Evolutionary conservation across 2,113 vertebrate species (phyloP).

Genomic region (Sinocyclocheilus rhinocerous): DNA sequence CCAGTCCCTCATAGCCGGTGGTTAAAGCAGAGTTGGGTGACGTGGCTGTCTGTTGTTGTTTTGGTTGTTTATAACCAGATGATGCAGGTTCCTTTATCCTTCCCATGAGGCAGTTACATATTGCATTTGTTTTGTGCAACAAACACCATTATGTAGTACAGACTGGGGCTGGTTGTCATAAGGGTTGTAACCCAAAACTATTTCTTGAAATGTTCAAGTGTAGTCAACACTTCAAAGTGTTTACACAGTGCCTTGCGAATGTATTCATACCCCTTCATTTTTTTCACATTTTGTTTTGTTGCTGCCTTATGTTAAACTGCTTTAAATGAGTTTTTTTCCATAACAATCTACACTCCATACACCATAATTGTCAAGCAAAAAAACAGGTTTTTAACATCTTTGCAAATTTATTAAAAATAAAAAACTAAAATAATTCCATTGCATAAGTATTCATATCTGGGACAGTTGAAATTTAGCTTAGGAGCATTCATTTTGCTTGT

Average conservation of each 20-base stretch:
- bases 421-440: too few species aligned
- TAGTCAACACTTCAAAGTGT: neutral
- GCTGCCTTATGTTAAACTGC: too few species aligned
- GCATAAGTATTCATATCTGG: too few species aligned
- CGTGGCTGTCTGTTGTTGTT: constrained; percentile 59
- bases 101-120: neutral
- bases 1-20: constrained; percentile 63
- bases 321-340: too few species aligned
- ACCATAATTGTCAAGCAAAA: too few species aligned
- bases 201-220: neutral
- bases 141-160: neutral
- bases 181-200: neutral
- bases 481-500: too few species aligned
- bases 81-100: constrained; percentile 39
- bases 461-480: too few species aligned
- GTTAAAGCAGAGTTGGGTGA: constrained; percentile 52
- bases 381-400: too few species aligned
- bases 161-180: neutral
- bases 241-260: neutral
- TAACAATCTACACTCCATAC: too few species aligned
- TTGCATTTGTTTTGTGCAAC: neutral
- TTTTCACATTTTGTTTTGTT: too few species aligned
- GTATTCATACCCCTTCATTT: too few species aligned
- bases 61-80: constrained; percentile 65
- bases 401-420: too few species aligned